Conservation (phyloP, 1,140 invertebrate species). For the Leptestheria dahalacensis region DNA sequence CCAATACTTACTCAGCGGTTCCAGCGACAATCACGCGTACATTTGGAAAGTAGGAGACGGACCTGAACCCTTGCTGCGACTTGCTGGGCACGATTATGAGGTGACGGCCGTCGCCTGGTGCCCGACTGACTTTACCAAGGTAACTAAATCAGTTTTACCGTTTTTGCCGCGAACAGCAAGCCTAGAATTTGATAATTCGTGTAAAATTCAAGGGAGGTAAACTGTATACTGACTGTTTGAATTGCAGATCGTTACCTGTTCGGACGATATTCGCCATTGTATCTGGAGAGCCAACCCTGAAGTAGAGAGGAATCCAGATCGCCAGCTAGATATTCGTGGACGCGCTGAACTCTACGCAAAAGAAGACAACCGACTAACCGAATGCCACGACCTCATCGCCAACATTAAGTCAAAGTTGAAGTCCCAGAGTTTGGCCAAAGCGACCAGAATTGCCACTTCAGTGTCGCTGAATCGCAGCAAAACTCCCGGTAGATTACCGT, state of each 20-base stretch:
- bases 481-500: too few relatives aligned
- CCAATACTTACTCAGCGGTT: conserved; percentile 62
- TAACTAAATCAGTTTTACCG: conserved; percentile 19
- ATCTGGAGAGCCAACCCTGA: conserved; percentile 46
- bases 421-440: too few relatives aligned
- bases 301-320: conserved; percentile 30
- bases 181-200: conserved; percentile 10
- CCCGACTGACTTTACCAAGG: conserved; percentile 32
- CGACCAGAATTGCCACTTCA: too few relatives aligned
- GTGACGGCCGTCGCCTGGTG: conserved; percentile 73
- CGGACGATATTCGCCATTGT: conserved; percentile 58
- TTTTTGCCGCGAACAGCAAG: neutral
- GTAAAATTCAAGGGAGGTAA: neutral
- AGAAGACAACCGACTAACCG: neutral
- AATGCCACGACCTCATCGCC: neutral
- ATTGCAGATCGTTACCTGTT: conserved; percentile 53
- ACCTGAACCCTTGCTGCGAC: conserved; percentile 40
- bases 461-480: too few relatives aligned
- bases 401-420: too few relatives aligned
- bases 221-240: neutral
- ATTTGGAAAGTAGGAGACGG: conserved; percentile 51
- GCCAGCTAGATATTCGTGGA: conserved; percentile 25
- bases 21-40: conserved; percentile 65
- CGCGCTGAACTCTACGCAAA: neutral
- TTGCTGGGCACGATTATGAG: conserved; percentile 60